Evolutionary conservation across 2,113 vertebrate genomes (phyloP).

Genomic region (mouse (Mus musculus)): DNA sequence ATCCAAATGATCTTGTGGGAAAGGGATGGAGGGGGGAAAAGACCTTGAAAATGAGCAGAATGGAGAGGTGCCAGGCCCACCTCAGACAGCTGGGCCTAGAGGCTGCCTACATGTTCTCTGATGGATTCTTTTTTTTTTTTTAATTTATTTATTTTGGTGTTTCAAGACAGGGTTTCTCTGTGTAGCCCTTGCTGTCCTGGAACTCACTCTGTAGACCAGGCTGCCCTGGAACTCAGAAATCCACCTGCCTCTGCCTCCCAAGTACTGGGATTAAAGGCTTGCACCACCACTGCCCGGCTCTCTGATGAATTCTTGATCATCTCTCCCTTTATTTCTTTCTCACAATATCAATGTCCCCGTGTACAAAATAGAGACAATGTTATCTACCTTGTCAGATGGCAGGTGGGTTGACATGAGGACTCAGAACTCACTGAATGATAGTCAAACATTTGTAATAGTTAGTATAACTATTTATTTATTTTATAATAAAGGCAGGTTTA

Average conservation of each 20-base stretch:
- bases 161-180: too few relatives aligned
- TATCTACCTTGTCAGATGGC: not conserved
- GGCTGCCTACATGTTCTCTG: not conserved
- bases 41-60: not conserved
- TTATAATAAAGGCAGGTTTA: too few relatives aligned
- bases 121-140: too few relatives aligned
- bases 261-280: too few relatives aligned
- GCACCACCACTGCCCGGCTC: too few relatives aligned
- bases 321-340: not conserved
- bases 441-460: not conserved
- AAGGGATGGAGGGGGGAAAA: conserved; percentile 1
- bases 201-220: too few relatives aligned
- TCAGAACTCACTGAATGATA: not conserved
- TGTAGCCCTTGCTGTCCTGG: too few relatives aligned
- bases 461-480: not conserved
- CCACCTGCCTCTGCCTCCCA: too few relatives aligned
- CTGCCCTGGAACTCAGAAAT: too few relatives aligned
- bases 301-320: not conserved
- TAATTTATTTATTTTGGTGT: too few relatives aligned
- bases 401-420: not conserved
- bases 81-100: not conserved
- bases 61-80: not conserved
- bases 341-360: not conserved
- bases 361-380: not conserved
- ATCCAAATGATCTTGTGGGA: conserved; percentile 82